phyloP scores from a whole-genome alignment of 2,888 invertebrate genomes.

The Petrolisthes manimaculis region DNA sequence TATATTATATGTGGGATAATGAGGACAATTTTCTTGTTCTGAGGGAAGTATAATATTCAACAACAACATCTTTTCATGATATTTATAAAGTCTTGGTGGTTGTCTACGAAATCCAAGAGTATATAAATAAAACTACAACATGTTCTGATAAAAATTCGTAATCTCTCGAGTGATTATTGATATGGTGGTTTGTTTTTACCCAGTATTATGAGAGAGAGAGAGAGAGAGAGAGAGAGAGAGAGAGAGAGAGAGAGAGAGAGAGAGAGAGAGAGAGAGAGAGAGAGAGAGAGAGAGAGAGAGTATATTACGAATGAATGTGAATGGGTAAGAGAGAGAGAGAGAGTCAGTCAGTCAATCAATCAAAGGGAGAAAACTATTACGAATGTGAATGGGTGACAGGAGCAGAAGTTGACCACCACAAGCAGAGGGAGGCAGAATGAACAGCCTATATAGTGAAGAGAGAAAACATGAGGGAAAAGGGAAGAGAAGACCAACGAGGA shows the following conservation, averaged over 20 bases:
- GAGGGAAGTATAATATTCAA: too few species aligned
- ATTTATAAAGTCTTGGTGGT: too few species aligned
- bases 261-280: conserved; percentile 29
- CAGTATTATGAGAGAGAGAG: neutral
- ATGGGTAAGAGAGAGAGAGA: conserved; percentile 24
- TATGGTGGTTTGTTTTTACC: too few species aligned
- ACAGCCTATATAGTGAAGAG: neutral
- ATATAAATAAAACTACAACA: too few species aligned
- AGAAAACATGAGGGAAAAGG: neutral
- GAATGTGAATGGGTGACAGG: neutral
- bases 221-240: conserved; percentile 20
- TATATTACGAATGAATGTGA: neutral
- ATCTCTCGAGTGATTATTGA: too few species aligned
- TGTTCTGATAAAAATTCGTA: too few species aligned
- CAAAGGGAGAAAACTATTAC: neutral
- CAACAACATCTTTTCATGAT: too few species aligned
- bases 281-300: neutral
- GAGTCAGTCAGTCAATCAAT: conserved; percentile 15
- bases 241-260: conserved; percentile 30
- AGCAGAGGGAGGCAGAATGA: neutral
- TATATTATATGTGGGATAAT: too few species aligned
- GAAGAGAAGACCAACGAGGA: neutral
- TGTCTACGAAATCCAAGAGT: too few species aligned
- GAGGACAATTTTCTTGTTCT: too few species aligned
- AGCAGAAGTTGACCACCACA: neutral